Conservation (phyloP, 2,113 vertebrate species). For the Nyctereutes procyonoides region DNA sequence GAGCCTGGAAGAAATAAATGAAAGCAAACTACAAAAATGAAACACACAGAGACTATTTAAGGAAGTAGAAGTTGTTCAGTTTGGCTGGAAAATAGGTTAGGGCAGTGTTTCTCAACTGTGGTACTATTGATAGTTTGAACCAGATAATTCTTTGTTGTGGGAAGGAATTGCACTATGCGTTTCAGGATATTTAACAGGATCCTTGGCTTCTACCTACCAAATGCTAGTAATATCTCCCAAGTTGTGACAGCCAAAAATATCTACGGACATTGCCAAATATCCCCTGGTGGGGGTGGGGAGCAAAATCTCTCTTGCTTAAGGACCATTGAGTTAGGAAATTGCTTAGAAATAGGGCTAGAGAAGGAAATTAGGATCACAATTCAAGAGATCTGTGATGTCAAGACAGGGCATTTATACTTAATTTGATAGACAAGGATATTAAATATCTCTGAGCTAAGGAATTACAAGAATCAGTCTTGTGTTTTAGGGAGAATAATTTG, state of each 20-base stretch:
- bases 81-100: neutral
- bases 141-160: neutral
- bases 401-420: neutral
- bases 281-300: fast-evolving
- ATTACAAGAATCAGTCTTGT: neutral
- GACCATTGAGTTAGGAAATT: neutral
- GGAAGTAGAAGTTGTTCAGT: neutral
- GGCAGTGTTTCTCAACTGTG: neutral
- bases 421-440: neutral
- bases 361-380: neutral
- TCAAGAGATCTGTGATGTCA: neutral
- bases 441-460: neutral
- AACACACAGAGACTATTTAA: neutral
- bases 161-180: neutral
- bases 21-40: neutral
- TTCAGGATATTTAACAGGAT: neutral
- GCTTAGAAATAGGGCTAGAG: neutral
- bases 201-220: neutral
- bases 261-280: neutral
- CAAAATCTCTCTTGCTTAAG: neutral
- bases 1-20: neutral
- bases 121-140: neutral
- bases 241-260: neutral
- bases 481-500: neutral
- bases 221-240: neutral